Conservation (phyloP, 2,888 invertebrate genomes). For the Drosophila phalerata region DNA sequence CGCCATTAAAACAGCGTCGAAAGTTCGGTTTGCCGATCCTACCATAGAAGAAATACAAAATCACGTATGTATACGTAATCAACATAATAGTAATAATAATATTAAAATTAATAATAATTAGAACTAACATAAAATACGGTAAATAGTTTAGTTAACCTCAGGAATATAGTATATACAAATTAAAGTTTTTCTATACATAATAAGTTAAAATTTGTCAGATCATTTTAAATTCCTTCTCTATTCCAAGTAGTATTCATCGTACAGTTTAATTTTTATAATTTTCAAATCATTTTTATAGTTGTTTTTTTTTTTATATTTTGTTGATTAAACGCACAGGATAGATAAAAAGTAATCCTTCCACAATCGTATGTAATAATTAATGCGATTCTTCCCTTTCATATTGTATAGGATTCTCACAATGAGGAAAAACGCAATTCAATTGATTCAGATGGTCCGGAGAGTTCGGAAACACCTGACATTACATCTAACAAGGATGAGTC, state of each 20-base stretch:
- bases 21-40: conserved; percentile 94
- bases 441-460: conserved; percentile 71
- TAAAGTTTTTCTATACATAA: not conserved
- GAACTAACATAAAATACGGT: conserved; percentile 2
- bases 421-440: conserved; percentile 74
- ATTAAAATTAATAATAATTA: conserved; percentile 6
- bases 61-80: conserved; percentile 65
- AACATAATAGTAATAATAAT: conserved; percentile 5
- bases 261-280: not conserved
- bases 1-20: conserved; percentile 91
- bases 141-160: conserved; percentile 7
- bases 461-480: conserved; percentile 66
- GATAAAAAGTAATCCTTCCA: not conserved
- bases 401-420: conserved; percentile 53
- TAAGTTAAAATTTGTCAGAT: not conserved
- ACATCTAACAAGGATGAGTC: conserved; percentile 73
- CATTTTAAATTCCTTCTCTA: not conserved
- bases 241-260: not conserved
- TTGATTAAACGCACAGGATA: conserved; percentile 18
- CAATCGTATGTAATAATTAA: not conserved
- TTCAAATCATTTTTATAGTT: conserved; percentile 9
- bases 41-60: conserved; percentile 69
- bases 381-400: not conserved
- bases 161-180: conserved; percentile 6
- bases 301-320: not conserved